These are phyloP conservation scores for Pterocles burchelli DNA, from an alignment of 2,113 vertebrate species.

Conservation along the genomic window DNA sequence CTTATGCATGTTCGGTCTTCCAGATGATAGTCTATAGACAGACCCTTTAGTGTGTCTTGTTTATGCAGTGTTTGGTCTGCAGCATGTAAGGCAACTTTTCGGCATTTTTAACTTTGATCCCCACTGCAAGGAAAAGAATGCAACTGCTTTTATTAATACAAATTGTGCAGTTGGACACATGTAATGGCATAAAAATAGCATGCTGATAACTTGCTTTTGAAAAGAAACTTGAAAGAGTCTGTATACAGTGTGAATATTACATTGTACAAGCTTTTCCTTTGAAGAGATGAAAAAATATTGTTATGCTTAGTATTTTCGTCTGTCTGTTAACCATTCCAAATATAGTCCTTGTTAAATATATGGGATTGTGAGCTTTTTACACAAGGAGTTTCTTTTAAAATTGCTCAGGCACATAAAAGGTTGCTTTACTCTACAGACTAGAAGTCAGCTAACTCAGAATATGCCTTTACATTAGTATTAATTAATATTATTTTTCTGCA, in stretches of 20 bases:
- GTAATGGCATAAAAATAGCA: constrained; percentile 58
- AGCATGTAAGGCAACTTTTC: constrained; percentile 7
- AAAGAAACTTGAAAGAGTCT: constrained; percentile 42
- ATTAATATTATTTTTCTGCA: constrained; percentile 20
- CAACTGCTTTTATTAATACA: constrained; percentile 45
- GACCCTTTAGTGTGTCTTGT: constrained; percentile 12
- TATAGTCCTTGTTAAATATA: constrained; percentile 23
- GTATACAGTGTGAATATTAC: constrained; percentile 7
- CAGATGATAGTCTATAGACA: background rate
- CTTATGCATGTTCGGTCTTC: constrained; percentile 22
- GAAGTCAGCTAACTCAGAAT: background rate
- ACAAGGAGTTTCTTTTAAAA: constrained; percentile 11
- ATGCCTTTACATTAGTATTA: background rate
- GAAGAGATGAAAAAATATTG: constrained; percentile 43
- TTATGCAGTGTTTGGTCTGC: constrained; percentile 41
- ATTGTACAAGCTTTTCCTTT: constrained; percentile 24
- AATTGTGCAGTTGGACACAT: constrained; percentile 29
- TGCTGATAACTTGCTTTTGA: constrained; percentile 54
- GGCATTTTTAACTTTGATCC: constrained; percentile 20
- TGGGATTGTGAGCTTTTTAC: constrained; percentile 8
- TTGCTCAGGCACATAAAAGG: background rate
- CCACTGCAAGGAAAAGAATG: constrained; percentile 14
- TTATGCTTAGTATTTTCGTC: constrained; percentile 47
- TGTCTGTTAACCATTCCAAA: constrained; percentile 47
- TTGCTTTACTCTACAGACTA: constrained; percentile 18